These are phyloP conservation scores for Zoanthus sansibaricus DNA, from an alignment of 92 coral and sea anemone genomes.

Conservation along the genomic window DNA sequence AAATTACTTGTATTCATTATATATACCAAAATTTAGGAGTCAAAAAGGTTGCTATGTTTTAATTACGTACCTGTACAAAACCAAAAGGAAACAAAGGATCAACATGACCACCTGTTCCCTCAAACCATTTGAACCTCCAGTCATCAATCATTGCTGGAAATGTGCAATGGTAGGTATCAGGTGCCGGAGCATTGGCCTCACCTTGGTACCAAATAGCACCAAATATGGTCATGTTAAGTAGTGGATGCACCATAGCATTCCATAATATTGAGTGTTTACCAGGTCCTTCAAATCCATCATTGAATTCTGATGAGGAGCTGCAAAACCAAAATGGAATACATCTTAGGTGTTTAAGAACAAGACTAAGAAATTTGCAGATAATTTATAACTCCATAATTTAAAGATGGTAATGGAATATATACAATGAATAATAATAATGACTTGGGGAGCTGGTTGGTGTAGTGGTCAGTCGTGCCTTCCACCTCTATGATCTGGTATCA, in stretches of 20 bases:
- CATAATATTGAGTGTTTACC: slow-evolving; percentile 77
- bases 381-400: too few relatives aligned
- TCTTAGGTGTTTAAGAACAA: not conserved
- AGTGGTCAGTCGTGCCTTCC: too few relatives aligned
- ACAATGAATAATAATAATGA: too few relatives aligned
- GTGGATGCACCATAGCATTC: slow-evolving; percentile 95
- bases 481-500: too few relatives aligned
- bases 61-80: slow-evolving; percentile 83
- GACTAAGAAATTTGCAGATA: too few relatives aligned
- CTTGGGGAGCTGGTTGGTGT: too few relatives aligned
- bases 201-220: slow-evolving; percentile 99
- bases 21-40: too few relatives aligned
- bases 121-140: slow-evolving; percentile 95
- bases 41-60: not conserved
- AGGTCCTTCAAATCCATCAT: slow-evolving; percentile 42
- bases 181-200: slow-evolving; percentile 76
- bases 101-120: slow-evolving; percentile 75
- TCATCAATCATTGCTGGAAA: slow-evolving; percentile 99
- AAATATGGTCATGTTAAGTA: slow-evolving; percentile 96
- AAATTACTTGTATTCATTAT: too few relatives aligned
- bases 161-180: slow-evolving; percentile 91
- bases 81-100: slow-evolving; percentile 89
- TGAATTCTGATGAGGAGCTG: not conserved
- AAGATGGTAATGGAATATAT: too few relatives aligned
- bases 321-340: too few relatives aligned